Base-by-base conservation (phyloP, 2,113 vertebrate species). In the Leiothrix lutea region DNA sequence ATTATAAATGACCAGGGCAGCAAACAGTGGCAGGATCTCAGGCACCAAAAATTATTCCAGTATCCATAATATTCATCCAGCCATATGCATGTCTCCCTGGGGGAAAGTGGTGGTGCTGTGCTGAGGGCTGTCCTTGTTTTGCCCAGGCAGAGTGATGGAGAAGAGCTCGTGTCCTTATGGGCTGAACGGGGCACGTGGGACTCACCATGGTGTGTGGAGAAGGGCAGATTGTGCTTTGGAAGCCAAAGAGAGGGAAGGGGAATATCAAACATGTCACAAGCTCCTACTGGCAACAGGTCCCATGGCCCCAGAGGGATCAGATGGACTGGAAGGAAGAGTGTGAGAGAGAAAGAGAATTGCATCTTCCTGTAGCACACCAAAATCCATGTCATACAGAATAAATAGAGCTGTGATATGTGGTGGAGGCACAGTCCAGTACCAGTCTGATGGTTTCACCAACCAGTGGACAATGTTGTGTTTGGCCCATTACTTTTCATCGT, bases 61-160 rank as follows among this genome's bases (percentile, higher is more conserved):
- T 14, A 31, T 18, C 40, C 7, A 4, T 47, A 38, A 3, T 16
- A 83, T 57, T 82, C 18, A 13, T 53, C 36, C 26, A 40, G 31
- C 21, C 25, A 5, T 5, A 13, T 20, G 15, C 0, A 1, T 25
- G 8, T 42, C 25, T 86, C 20, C 53, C 7, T 0, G 5, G 17
- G 40, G 11, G 29, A 33, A 58, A 9, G 50, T 23, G 42, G 6
- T 31, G 36, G 4, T 72, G 48, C 48, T 47, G 17, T 75, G 22
- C 58, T 53, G 71, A 40, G 7, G 4, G 8, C 6, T 72, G 16
- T 40, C 24, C n/a, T 69, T 51, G 54, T 16, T 50, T 90, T 3
- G 1, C 5, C 54, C 7, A 6, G 28, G 22, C 31, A 42, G 62
- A 50, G 36, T 8, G 31, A n/a, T 15, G 29, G 72, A 69, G 53